Evolutionary conservation across 1,140 invertebrate genomes (phyloP).

Genomic region (Chrysoperla carnea): DNA sequence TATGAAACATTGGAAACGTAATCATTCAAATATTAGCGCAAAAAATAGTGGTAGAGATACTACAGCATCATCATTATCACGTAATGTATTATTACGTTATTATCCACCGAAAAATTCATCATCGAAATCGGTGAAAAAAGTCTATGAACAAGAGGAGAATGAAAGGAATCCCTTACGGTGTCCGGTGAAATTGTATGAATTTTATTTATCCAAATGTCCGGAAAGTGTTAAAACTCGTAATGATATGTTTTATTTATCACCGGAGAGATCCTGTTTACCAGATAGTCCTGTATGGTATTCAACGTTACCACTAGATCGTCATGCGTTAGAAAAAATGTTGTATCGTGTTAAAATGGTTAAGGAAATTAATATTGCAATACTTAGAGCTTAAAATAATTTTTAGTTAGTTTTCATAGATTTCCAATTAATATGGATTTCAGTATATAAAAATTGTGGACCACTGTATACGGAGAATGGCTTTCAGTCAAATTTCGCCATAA

Average conservation of each 20-base stretch:
- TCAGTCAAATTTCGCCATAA: no score
- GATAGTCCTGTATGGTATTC: slow-evolving; percentile 89
- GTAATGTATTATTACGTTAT: slow-evolving; percentile 60
- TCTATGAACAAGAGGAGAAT: slow-evolving; percentile 78
- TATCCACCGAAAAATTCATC: slow-evolving; percentile 50
- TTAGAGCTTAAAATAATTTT: no score
- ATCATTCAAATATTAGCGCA: slow-evolving; percentile 34
- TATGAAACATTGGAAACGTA: slow-evolving; percentile 80
- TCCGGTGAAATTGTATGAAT: slow-evolving; percentile 85
- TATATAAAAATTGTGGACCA: no score
- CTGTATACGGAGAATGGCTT: no score
- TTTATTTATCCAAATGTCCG: slow-evolving; percentile 88
- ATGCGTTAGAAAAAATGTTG: slow-evolving; percentile 69
- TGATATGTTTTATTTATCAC: slow-evolving; percentile 75
- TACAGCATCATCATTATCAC: slow-evolving; percentile 37
- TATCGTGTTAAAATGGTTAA: slow-evolving; percentile 73
- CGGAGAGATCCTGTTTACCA: slow-evolving; percentile 73
- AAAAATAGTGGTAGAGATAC: slow-evolving; percentile 10
- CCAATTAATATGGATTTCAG: no score
- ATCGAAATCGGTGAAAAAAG: slow-evolving; percentile 56
- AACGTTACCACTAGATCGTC: slow-evolving; percentile 48
- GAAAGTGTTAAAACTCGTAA: slow-evolving; percentile 74
- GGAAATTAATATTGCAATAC: slow-evolving; percentile 39
- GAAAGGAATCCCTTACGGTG: slow-evolving; percentile 73
- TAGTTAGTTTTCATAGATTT: no score